A percentile compares a stretch with the other conserved stretches of the same genome.
phyloP scores from a whole-genome alignment of 2,113 vertebrate species.

The Strigops habroptila region DNA sequence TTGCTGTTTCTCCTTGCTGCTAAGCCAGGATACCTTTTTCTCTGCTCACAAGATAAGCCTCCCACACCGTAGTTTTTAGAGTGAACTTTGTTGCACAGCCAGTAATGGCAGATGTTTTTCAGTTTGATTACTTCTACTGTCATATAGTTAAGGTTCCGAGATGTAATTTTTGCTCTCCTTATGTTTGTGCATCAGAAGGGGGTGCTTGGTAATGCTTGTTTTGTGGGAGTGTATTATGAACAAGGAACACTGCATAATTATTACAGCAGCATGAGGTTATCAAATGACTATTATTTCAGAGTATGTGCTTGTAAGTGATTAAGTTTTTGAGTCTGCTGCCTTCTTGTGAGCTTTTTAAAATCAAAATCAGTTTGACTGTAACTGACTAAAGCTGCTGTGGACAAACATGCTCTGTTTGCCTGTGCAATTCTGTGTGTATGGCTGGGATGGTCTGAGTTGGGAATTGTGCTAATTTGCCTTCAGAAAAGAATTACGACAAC shows the following conservation, averaged over 20 bases:
- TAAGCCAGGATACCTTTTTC: background rate
- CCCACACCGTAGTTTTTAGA: background rate
- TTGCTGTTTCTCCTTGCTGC: background rate
- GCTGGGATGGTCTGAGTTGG: background rate
- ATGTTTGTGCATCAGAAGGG: background rate
- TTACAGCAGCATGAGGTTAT: background rate
- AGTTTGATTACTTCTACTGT: constrained; percentile 23
- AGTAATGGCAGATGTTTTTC: constrained; percentile 35
- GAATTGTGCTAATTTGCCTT: background rate
- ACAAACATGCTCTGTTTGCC: background rate
- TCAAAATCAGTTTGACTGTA: background rate
- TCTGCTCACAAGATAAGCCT: background rate
- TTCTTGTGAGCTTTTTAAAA: background rate
- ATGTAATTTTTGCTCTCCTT: constrained; percentile 14
- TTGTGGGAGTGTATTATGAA: background rate
- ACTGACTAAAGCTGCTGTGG: background rate
- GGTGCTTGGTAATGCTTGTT: background rate
- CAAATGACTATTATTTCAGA: background rate
- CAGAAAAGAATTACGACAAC: background rate
- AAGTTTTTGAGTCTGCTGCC: background rate
- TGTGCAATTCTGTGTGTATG: fast-evolving
- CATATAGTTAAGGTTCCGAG: constrained; percentile 13
- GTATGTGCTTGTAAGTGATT: background rate
- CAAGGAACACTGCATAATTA: background rate
- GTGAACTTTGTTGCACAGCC: background rate